Conservation (phyloP, 2,888 invertebrate genomes). For the Catocala nupta region DNA sequence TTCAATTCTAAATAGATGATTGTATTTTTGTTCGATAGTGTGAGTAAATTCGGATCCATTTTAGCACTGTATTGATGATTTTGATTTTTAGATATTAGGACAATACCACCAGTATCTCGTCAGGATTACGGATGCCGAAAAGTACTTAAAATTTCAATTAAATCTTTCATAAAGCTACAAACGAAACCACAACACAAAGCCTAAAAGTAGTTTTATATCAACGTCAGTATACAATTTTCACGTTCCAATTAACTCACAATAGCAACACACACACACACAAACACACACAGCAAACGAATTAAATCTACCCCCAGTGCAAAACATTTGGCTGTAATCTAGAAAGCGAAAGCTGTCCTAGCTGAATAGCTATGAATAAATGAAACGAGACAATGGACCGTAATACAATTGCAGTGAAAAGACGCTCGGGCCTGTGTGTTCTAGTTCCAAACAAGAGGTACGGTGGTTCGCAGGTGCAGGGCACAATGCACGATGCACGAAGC, state of each 20-base stretch:
- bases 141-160: too few relatives aligned
- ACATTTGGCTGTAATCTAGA: constrained; percentile 61
- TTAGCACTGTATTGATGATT: too few relatives aligned
- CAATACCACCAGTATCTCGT: too few relatives aligned
- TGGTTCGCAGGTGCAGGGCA: constrained; percentile 75
- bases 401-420: constrained; percentile 85
- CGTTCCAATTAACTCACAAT: not conserved
- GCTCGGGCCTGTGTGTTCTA: constrained; percentile 75
- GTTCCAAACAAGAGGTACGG: constrained; percentile 79
- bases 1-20: too few relatives aligned
- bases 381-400: constrained; percentile 79
- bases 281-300: not conserved
- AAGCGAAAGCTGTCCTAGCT: constrained; percentile 71
- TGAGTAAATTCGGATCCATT: too few relatives aligned
- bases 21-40: too few relatives aligned
- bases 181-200: too few relatives aligned
- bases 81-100: too few relatives aligned
- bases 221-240: too few relatives aligned
- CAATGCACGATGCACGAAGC: constrained; percentile 64
- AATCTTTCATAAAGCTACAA: too few relatives aligned
- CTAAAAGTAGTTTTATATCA: too few relatives aligned
- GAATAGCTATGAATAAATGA: constrained; percentile 75
- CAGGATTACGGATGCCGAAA: too few relatives aligned
- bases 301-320: constrained; percentile 21
- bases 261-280: not conserved